Conservation (phyloP, 2,113 vertebrate genomes). For the Pavo muticus region DNA sequence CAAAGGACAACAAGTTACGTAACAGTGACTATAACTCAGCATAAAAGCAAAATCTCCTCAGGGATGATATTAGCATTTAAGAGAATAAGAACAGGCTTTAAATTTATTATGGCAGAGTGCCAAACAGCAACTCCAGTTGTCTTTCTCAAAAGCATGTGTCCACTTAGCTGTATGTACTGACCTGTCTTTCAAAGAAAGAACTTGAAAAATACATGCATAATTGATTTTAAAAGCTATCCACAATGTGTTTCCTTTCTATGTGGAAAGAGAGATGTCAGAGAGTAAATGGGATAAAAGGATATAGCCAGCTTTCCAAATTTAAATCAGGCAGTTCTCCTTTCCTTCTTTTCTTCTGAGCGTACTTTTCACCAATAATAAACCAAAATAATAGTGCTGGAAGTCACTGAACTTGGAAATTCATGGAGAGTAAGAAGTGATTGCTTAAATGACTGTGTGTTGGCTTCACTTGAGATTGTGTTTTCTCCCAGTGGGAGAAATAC, state of each 20-base stretch:
- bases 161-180: not conserved
- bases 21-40: not conserved
- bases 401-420: not conserved
- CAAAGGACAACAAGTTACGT: not conserved
- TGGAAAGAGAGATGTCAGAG: not conserved
- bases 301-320: not conserved
- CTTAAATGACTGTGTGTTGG: not conserved
- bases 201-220: slow-evolving; percentile 1
- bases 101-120: not conserved
- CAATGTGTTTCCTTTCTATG: not conserved
- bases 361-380: not conserved
- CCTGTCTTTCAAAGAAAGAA: not conserved
- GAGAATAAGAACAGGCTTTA: not conserved
- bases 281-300: not conserved
- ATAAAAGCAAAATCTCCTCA: not conserved
- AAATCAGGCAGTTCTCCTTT: not conserved
- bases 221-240: slow-evolving; percentile 29
- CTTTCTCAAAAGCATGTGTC: not conserved
- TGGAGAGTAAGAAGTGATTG: not conserved
- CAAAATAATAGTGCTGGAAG: not conserved
- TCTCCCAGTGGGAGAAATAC: not conserved
- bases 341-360: not conserved
- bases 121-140: not conserved
- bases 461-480: not conserved
- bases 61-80: not conserved